A percentile compares a stretch with the other conserved stretches of the same genome.
These are phyloP conservation scores for Drosophila sproati DNA, from an alignment of 1,140 invertebrate genomes.

Conservation along the genomic window DNA sequence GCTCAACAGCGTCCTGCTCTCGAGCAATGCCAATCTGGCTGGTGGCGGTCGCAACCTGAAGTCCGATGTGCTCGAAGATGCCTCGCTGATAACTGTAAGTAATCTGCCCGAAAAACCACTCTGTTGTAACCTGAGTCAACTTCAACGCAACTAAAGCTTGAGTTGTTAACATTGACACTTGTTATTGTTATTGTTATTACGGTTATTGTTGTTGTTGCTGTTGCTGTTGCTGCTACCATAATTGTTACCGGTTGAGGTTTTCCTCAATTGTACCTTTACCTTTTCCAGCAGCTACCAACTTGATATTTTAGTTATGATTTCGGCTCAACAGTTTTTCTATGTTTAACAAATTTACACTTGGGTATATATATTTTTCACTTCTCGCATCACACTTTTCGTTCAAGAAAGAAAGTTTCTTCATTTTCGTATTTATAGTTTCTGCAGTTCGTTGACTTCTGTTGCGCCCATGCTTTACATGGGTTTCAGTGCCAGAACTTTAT, in stretches of 20 bases:
- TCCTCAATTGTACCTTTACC: not conserved
- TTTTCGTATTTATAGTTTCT: not conserved
- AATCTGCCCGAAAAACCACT: slow-evolving; percentile 10
- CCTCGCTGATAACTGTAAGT: slow-evolving; percentile 83
- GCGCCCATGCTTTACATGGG: slow-evolving; percentile 5
- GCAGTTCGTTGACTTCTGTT: slow-evolving; percentile 62
- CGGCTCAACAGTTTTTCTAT: slow-evolving; percentile 57
- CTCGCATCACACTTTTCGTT: slow-evolving; percentile 8
- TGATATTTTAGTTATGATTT: slow-evolving; percentile 39
- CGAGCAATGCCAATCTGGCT: slow-evolving; percentile 79
- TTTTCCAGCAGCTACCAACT: slow-evolving; percentile 9
- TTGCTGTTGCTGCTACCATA: slow-evolving; percentile 22
- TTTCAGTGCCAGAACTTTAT: slow-evolving; percentile 43
- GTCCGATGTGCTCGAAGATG: slow-evolving; percentile 83
- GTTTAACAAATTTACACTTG: slow-evolving; percentile 78
- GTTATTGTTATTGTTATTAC: slow-evolving; percentile 45
- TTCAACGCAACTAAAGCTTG: not conserved
- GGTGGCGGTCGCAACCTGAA: slow-evolving; percentile 78
- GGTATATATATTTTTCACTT: slow-evolving; percentile 45
- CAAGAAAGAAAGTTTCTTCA: slow-evolving; percentile 65
- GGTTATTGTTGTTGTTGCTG: slow-evolving; percentile 2
- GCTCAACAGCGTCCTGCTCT: slow-evolving; percentile 75
- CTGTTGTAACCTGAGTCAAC: slow-evolving; percentile 1
- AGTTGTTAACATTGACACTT: slow-evolving; percentile 54
- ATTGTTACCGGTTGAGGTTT: slow-evolving; percentile 33